Evolutionary conservation across 2,888 invertebrate species (phyloP).

Genomic region (Campoplex capitator): DNA sequence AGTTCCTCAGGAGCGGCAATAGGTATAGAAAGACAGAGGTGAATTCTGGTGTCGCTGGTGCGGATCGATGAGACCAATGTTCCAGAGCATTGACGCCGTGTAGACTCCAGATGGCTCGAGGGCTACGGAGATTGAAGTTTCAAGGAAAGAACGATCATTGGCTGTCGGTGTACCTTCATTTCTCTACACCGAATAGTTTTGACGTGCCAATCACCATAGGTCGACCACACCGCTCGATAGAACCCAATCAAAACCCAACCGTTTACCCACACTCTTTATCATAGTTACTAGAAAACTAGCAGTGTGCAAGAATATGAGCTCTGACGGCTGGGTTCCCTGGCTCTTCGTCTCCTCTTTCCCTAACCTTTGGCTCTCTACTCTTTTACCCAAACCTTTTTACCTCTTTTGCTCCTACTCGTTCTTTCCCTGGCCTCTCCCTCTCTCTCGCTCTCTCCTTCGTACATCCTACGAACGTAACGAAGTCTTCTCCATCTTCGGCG

Average conservation of each 20-base stretch:
- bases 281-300: constrained; percentile 24
- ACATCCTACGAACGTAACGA: constrained; percentile 71
- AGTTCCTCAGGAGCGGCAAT: constrained; percentile 70
- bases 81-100: constrained; percentile 34
- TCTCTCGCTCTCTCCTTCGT: constrained; percentile 38
- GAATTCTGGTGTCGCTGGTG: constrained; percentile 30
- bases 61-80: constrained; percentile 61
- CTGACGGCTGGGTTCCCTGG: constrained; percentile 19
- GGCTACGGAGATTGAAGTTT: constrained; percentile 21
- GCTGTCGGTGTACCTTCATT: constrained; percentile 23
- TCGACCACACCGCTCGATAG: no score
- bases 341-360: constrained; percentile 40
- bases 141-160: background rate
- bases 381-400: constrained; percentile 30
- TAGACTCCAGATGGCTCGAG: constrained; percentile 37
- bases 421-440: constrained; percentile 5
- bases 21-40: constrained; percentile 33
- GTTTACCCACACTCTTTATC: constrained; percentile 1
- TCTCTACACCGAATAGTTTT: background rate
- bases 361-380: constrained; percentile 34
- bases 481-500: constrained; percentile 64
- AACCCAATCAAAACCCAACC: no score
- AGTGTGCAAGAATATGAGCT: constrained; percentile 48
- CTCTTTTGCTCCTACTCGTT: constrained; percentile 41
- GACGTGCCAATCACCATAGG: constrained; percentile 10